These are phyloP conservation scores for Galaxea fascicularis DNA, from an alignment of 92 coral and sea anemone species.

Conservation along the genomic window DNA sequence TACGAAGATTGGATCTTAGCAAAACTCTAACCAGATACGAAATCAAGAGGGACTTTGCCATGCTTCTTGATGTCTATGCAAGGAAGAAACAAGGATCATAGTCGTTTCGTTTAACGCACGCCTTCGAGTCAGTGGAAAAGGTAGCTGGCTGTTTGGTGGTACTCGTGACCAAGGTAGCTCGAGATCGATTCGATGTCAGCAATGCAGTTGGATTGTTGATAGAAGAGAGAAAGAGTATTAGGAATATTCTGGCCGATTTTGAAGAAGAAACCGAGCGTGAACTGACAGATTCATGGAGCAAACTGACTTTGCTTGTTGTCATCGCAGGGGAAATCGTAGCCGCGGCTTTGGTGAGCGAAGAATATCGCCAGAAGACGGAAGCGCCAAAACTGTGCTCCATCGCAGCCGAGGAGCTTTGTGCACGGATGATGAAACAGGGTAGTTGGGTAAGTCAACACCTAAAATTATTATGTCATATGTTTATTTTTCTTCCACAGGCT, in stretches of 20 bases:
- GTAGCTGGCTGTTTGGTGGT: background rate
- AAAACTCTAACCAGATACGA: background rate
- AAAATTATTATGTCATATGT: background rate
- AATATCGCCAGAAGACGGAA: background rate
- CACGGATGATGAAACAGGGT: constrained; percentile 6
- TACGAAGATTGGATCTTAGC: constrained; percentile 4
- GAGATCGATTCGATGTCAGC: background rate
- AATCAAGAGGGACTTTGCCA: constrained; percentile 9
- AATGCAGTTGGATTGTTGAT: background rate
- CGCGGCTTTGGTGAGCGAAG: background rate
- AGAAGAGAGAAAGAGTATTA: background rate
- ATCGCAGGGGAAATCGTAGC: constrained; percentile 25
- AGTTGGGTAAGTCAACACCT: constrained; percentile 18
- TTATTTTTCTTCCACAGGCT: background rate
- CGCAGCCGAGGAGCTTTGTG: constrained; percentile 1
- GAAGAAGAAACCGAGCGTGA: background rate
- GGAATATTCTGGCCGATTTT: background rate
- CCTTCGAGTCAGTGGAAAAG: background rate
- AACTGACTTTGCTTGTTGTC: constrained; percentile 12
- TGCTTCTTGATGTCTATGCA: constrained; percentile 19
- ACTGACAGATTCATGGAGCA: background rate
- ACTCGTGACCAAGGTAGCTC: background rate
- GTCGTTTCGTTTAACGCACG: background rate
- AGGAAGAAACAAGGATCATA: background rate
- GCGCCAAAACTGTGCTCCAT: background rate